Evolutionary conservation across 2,797 vertebrate genomes (phyloP).

Genomic region (Apogon talboti): DNA sequence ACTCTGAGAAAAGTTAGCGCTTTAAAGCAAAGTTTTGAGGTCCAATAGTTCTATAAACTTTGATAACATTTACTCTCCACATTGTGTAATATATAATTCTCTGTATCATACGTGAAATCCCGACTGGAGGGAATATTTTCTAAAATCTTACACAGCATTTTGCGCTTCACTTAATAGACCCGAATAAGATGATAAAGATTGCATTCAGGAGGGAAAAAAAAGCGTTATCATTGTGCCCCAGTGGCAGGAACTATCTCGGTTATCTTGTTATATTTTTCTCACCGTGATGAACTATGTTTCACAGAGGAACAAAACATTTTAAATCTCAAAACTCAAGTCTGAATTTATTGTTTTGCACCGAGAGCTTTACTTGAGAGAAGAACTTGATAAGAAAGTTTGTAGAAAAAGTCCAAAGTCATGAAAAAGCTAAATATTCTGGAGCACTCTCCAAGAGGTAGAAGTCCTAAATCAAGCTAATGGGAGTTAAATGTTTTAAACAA

Average conservation of each 20-base stretch:
- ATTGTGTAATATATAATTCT: constrained; percentile 32
- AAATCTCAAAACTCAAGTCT: constrained; percentile 41
- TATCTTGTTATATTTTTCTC: constrained; percentile 48
- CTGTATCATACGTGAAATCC: constrained; percentile 25
- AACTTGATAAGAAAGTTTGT: constrained; percentile 18
- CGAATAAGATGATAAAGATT: constrained; percentile 58
- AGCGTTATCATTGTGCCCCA: constrained; percentile 42
- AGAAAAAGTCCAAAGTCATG: not conserved
- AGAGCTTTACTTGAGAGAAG: constrained; percentile 23
- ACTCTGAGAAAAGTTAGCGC: constrained; percentile 31
- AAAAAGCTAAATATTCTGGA: not conserved
- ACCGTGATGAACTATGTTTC: constrained; percentile 44
- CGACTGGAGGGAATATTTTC: constrained; percentile 40
- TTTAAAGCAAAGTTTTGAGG: constrained; percentile 22
- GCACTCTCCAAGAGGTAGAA: not conserved
- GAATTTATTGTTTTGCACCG: constrained; percentile 23
- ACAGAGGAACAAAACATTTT: constrained; percentile 53
- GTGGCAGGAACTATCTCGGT: constrained; percentile 23
- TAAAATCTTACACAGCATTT: constrained; percentile 36
- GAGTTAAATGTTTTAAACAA: not conserved
- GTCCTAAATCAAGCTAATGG: constrained; percentile 9
- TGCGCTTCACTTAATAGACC: constrained; percentile 37
- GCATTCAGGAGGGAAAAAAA: constrained; percentile 13
- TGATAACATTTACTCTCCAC: constrained; percentile 41
- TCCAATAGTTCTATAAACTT: constrained; percentile 25